Base-by-base conservation (phyloP, 1,140 invertebrate genomes). In the Steinernema feltiae region DNA sequence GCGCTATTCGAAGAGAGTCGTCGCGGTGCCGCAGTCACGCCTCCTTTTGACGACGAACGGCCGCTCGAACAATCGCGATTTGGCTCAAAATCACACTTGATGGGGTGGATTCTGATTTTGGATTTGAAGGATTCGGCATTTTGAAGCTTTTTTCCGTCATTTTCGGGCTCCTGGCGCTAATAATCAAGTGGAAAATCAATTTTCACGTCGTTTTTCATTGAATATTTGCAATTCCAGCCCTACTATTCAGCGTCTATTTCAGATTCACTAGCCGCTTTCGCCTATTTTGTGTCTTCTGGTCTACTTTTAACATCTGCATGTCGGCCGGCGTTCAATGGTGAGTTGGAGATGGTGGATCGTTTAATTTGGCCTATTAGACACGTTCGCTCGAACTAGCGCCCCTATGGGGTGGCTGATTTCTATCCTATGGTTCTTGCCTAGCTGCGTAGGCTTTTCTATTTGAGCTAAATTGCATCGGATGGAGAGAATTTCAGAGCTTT, bases 261-360 rank as follows among this genome's bases (percentile, higher is more conserved):
- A 63, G 24, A 15, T 27, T 27, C 12, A 63, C 12, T 63, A 15
- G 53, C 53, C 53, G 24, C 7, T 41, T 63, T 63, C 12, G 3
- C 12, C 53, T 46, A 63, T 63, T 63, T 63, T 27, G 12, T 63
- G 53, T 21, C 24, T 3, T 63, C 53, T 27, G 24, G 2, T 63
- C 15, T n/a, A 27, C 24, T 27, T 7, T 27, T 3, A 7, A 63
- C 12, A 27, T 63, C 53, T 63, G 53, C 24, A 63, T 63, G 53
- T 63, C 53, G 53, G 53, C 53, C 53, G 53, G 15, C 53, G 53
- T 63, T 63, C 53, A 63, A 63, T 63, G 53, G 53, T 63, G 24
- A 63, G 53, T 63, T 63, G 7, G 7, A 46, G 7, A 46, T 46
- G 41, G n/a, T n/a, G 7, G 41, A 46, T n/a, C n/a, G 7, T 46